Conservation (phyloP, 2,797 vertebrate genomes). For the Leptoclinus maculatus region DNA sequence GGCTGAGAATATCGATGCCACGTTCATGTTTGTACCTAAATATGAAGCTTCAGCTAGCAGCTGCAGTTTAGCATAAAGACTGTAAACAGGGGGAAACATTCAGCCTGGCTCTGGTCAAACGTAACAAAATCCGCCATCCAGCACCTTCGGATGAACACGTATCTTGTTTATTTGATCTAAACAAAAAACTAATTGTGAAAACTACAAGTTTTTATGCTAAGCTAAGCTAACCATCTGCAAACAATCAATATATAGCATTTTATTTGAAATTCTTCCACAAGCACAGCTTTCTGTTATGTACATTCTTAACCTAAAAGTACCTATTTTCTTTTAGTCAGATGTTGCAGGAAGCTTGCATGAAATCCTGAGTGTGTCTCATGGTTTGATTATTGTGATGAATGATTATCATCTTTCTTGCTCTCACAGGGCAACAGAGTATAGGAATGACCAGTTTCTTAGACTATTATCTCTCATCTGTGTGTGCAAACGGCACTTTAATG, state of each 20-base stretch:
- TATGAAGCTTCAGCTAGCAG: not conserved
- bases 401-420: constrained; percentile 71
- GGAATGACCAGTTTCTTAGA: constrained; percentile 73
- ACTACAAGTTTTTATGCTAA: not conserved
- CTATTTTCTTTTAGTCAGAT: constrained; percentile 19
- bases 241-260: not conserved
- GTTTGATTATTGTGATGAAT: constrained; percentile 78
- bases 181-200: too few species aligned
- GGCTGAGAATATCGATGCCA: not conserved
- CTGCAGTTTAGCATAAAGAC: not conserved
- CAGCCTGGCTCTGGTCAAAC: not conserved
- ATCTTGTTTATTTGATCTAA: too few species aligned
- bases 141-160: not conserved
- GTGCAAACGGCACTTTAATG: constrained; percentile 79
- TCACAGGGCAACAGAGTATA: constrained; percentile 64
- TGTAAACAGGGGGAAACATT: not conserved
- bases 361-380: constrained; percentile 42
- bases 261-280: not conserved
- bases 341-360: constrained; percentile 34
- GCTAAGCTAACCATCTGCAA: not conserved
- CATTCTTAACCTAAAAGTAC: constrained; percentile 18
- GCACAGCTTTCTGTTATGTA: not conserved
- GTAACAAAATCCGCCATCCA: not conserved
- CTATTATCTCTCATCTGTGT: constrained; percentile 79
- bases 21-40: not conserved